phyloP scores from a whole-genome alignment of 2,797 vertebrate species.

The Dermochelys coriacea region DNA sequence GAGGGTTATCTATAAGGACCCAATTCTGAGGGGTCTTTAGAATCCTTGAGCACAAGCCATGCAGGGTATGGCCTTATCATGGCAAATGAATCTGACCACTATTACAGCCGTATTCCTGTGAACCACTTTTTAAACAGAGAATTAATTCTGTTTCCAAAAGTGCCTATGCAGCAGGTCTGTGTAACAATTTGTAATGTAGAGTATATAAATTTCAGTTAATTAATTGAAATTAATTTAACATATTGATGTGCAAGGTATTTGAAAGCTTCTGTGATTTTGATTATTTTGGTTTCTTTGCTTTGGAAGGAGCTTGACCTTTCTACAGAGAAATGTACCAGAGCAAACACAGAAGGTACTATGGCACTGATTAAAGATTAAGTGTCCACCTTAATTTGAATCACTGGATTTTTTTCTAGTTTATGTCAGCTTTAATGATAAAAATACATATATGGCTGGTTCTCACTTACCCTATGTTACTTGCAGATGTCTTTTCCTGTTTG shows the following conservation, averaged over 20 bases:
- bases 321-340: not conserved
- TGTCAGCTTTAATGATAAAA: conserved; percentile 57
- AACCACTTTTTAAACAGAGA: not conserved
- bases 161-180: not conserved
- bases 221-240: not conserved
- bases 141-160: not conserved
- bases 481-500: conserved; percentile 39
- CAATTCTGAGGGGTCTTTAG: not conserved
- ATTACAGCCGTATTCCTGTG: not conserved
- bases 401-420: conserved; percentile 22
- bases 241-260: conserved; percentile 7
- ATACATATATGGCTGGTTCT: conserved; percentile 22
- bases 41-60: fast-evolving
- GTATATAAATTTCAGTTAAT: not conserved
- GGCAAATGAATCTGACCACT: not conserved
- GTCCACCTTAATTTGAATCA: conserved; percentile 36
- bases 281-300: conserved; percentile 36
- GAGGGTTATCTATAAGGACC: not conserved
- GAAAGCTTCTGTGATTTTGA: conserved; percentile 47
- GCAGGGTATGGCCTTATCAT: not conserved
- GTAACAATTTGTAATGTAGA: not conserved
- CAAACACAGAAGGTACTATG: conserved; percentile 29
- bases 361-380: conserved; percentile 54
- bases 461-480: conserved; percentile 38
- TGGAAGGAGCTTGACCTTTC: conserved; percentile 32